Percentiles rank a stretch among this genome's conserved stretches.
These are phyloP conservation scores for Bombus waltoni DNA, from an alignment of 1,140 invertebrate species.

Conservation along the genomic window DNA sequence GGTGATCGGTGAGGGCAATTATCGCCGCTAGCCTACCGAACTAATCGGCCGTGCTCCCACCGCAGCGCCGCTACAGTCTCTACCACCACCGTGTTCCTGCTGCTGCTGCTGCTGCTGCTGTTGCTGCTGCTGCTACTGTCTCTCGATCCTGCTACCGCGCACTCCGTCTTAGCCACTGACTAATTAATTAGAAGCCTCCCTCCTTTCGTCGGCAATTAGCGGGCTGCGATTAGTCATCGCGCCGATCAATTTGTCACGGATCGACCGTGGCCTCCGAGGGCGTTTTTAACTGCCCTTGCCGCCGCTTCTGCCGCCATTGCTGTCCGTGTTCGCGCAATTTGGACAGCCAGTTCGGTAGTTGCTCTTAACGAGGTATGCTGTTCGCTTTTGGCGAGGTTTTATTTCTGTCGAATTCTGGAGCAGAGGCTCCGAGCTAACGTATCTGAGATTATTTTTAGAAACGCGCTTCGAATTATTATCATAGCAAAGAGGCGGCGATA, in stretches of 20 bases:
- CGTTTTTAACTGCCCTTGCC: constrained; percentile 2
- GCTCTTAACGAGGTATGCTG: constrained; percentile 13
- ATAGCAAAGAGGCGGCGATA: neutral
- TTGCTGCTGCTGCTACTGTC: neutral
- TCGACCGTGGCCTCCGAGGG: neutral
- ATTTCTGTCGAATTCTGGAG: neutral
- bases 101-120: neutral
- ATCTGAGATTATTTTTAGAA: neutral
- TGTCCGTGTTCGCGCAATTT: neutral
- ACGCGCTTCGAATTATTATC: neutral
- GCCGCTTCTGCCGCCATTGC: neutral
- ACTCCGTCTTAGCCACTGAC: constrained; percentile 57
- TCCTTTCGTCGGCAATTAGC: constrained; percentile 57
- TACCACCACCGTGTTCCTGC: neutral
- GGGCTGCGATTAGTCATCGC: constrained; percentile 63
- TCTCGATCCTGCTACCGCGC: neutral
- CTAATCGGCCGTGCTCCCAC: constrained; percentile 43
- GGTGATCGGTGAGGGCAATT: constrained; percentile 66
- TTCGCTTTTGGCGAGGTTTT: neutral
- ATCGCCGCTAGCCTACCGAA: constrained; percentile 61
- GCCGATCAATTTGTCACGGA: constrained; percentile 61
- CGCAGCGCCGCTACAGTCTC: neutral
- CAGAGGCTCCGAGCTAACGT: neutral
- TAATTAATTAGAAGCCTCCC: constrained; percentile 64
- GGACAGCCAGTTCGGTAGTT: neutral